phyloP scores from a whole-genome alignment of 1,140 invertebrate genomes.

The Zophobas morio region DNA sequence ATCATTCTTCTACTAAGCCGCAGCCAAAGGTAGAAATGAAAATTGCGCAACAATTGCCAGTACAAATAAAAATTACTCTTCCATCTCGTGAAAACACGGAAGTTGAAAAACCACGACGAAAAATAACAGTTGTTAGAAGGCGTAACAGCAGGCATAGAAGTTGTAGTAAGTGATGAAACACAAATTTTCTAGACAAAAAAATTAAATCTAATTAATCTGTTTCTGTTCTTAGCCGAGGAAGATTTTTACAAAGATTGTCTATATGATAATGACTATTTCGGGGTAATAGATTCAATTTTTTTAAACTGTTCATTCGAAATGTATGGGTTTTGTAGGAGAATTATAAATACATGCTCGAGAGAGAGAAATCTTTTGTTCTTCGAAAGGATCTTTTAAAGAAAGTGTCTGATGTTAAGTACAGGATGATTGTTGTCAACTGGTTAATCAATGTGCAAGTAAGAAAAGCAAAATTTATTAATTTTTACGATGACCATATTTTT shows the following conservation, averaged over 20 bases:
- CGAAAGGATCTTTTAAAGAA: constrained; percentile 10
- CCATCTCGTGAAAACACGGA: neutral
- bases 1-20: neutral
- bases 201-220: neutral
- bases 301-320: neutral
- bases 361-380: neutral
- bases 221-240: constrained; percentile 1
- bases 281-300: neutral
- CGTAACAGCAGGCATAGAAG: neutral
- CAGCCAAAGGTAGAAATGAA: neutral
- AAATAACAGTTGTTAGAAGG: neutral
- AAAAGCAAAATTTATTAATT: neutral
- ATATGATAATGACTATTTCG: constrained; percentile 9
- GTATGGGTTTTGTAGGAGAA: neutral
- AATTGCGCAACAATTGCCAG: neutral
- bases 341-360: neutral
- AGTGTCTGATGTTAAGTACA: neutral
- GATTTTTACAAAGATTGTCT: constrained; percentile 1
- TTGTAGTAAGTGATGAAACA: neutral
- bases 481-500: neutral
- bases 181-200: neutral
- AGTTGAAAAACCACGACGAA: neutral
- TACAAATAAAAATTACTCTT: too few species aligned
- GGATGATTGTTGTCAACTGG: constrained; percentile 18
- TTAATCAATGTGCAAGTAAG: constrained; percentile 7